A percentile compares a stretch with the other conserved stretches of the same genome.
Conservation (phyloP, 2,113 vertebrate species). For the Sinocyclocheilus maitianheensis region DNA sequence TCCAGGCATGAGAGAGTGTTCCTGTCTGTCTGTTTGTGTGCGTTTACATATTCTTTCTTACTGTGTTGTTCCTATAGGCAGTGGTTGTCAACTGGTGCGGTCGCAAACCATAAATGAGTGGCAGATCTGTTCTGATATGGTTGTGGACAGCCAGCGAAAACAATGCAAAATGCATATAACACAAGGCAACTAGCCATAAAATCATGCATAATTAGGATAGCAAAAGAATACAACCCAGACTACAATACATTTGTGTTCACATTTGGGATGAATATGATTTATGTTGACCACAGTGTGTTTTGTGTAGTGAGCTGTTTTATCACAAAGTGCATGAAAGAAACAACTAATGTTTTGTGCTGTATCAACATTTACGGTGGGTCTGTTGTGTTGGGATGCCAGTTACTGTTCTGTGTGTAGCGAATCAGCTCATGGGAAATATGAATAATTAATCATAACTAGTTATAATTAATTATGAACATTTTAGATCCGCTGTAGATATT, state of each 20-base stretch:
- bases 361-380: neutral
- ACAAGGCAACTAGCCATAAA: neutral
- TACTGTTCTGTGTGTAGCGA: neutral
- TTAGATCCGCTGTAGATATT: too few relatives aligned
- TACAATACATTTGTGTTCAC: neutral
- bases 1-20: too few relatives aligned
- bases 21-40: neutral
- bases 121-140: neutral
- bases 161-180: neutral
- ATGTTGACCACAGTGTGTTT: neutral
- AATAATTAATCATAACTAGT: too few relatives aligned
- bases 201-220: neutral
- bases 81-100: neutral
- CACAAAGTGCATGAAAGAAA: neutral
- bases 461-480: too few relatives aligned
- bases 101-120: neutral
- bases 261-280: neutral
- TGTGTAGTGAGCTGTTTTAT: neutral
- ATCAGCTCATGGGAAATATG: too few relatives aligned
- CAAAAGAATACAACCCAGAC: neutral
- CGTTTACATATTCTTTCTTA: neutral
- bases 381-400: neutral
- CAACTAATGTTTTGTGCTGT: neutral
- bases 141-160: neutral
- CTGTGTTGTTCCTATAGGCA: neutral